A percentile compares a stretch with the other conserved stretches of the same genome.
Evolutionary conservation across 2,888 invertebrate genomes (phyloP).

Genomic region (Chromoteleia sp.): DNA sequence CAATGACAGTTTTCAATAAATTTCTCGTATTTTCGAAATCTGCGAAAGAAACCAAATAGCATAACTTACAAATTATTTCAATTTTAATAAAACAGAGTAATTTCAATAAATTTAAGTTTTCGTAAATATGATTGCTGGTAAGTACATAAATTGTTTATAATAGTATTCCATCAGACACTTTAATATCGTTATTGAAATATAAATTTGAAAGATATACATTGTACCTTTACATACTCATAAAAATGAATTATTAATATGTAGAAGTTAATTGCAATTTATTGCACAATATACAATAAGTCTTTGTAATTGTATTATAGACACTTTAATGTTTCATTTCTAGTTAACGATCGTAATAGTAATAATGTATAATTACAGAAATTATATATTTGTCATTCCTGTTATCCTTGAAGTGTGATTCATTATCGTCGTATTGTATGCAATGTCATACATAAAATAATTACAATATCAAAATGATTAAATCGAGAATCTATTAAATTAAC

Average conservation of each 20-base stretch:
- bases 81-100: too few species aligned
- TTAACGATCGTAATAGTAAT: background rate
- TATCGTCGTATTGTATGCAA: background rate
- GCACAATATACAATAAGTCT: background rate
- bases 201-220: too few species aligned
- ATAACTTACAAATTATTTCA: slow-evolving; percentile 1
- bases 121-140: too few species aligned
- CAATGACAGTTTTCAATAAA: slow-evolving; percentile 30
- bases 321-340: slow-evolving; percentile 4
- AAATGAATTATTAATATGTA: too few species aligned
- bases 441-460: background rate
- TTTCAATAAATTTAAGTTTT: too few species aligned
- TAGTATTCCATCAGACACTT: too few species aligned
- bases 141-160: too few species aligned
- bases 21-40: slow-evolving; percentile 30
- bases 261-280: slow-evolving; percentile 7
- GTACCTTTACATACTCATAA: too few species aligned
- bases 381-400: background rate
- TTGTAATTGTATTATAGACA: background rate
- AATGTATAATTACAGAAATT: slow-evolving; percentile 4
- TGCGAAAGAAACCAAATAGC: background rate
- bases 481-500: too few species aligned
- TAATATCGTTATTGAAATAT: too few species aligned
- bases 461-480: background rate
- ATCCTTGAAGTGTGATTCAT: slow-evolving; percentile 1